Base-by-base conservation (phyloP, 2,113 vertebrate species). In the Dicentrarchus labrax region DNA sequence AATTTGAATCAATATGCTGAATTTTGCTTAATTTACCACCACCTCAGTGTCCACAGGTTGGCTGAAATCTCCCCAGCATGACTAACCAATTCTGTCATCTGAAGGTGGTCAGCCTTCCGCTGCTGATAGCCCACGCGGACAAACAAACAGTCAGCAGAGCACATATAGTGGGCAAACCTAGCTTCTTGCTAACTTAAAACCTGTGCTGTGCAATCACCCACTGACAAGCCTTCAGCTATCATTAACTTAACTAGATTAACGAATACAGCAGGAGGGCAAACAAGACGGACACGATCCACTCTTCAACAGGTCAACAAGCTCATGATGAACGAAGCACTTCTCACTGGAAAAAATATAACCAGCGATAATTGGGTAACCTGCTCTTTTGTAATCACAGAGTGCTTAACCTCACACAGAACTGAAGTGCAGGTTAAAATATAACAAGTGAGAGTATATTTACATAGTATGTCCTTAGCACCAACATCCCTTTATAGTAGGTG, bases 191-290 rank as follows among this genome's bases (percentile, higher is more conserved):
- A 54, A 57, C 67, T 82, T 21, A 21, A 82, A 88, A 72, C 48
- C 70, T 78, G 74, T 82, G 78, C 71, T 70, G 72, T 61, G 48
- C 75, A 82, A 78, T 57, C 57, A 16, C 17, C 22, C 9, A 21
- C 50, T 9, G 57, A 67, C 38, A 72, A 64, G 50, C 53, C 64
- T 24, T 36, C 4, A 39, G 61, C 69, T 53, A 64, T 47, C 51
- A 43, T 36, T 53, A 53, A n/a, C 21, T 64, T 15, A 70, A 50
- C 50, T 57, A n/a, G 62, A 36, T 36, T 4, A 76, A 68, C 78
- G 64, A 56, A 72, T 36, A 51, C 17, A 72, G 53, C n/a, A 56
- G n/a, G 24, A 68, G 21, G 69, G 66, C 17, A 76, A 9, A 61
- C 21, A 8, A 47, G n/a, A 56, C 15, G 6, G 39, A 17, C 56